These are phyloP conservation scores for Caenorhabditis briggsae DNA, from an alignment of 1,140 invertebrate genomes.

Conservation along the genomic window DNA sequence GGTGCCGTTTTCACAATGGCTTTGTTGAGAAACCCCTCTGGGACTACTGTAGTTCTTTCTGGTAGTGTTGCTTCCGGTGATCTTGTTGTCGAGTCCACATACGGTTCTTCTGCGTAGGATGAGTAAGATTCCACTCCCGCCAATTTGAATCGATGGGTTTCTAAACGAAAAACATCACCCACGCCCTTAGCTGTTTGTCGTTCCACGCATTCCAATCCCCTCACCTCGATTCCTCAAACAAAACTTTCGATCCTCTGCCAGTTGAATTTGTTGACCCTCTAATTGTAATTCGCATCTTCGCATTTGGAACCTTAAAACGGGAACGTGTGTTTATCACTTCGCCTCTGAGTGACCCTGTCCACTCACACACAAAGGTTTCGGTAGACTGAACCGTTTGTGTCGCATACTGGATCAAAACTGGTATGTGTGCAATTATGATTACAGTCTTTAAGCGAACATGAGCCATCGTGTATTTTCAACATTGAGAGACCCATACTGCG, in stretches of 20 bases:
- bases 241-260: conserved; percentile 45
- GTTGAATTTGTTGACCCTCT: conserved; percentile 46
- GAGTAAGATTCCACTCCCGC: conserved; percentile 32
- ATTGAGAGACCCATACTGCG: conserved; percentile 17
- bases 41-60: not conserved
- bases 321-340: conserved; percentile 15
- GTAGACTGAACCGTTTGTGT: conserved; percentile 56
- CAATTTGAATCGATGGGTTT: conserved; percentile 27
- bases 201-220: conserved; percentile 8
- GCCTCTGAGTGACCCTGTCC: conserved; percentile 5
- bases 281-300: conserved; percentile 51
- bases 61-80: not conserved
- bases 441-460: conserved; percentile 39
- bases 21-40: conserved; percentile 16
- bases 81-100: not conserved
- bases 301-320: conserved; percentile 45
- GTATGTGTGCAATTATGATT: conserved; percentile 30
- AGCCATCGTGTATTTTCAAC: not conserved
- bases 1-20: not conserved
- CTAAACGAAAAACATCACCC: not conserved
- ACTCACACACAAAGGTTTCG: conserved; percentile 37
- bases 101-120: conserved; percentile 34
- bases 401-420: conserved; percentile 51
- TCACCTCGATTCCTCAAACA: conserved; percentile 36
- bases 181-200: conserved; percentile 12